phyloP scores from a whole-genome alignment of 2,888 invertebrate genomes.

The Andrena bicolor region DNA sequence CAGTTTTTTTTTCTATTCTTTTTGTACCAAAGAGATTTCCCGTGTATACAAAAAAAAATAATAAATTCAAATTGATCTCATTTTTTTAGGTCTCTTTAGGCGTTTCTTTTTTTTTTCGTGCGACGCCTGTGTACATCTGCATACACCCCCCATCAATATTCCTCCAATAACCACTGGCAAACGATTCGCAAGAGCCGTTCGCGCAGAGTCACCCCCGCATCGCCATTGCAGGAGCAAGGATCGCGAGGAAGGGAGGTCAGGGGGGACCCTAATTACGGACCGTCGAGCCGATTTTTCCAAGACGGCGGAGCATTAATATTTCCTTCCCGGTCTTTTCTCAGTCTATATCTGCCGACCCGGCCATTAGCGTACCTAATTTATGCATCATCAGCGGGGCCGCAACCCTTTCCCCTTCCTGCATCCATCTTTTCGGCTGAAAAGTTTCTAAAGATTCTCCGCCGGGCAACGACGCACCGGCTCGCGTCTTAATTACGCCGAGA shows the following conservation, averaged over 20 bases:
- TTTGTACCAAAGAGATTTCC: too few species aligned
- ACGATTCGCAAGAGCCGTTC: neutral
- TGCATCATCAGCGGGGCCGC: slow-evolving; percentile 80
- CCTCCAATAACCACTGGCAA: neutral
- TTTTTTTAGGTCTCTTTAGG: too few species aligned
- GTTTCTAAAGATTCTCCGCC: slow-evolving; percentile 80
- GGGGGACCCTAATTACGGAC: slow-evolving; percentile 31
- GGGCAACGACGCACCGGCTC: slow-evolving; percentile 35
- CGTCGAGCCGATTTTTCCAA: slow-evolving; percentile 17
- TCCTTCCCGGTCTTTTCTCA: slow-evolving; percentile 73
- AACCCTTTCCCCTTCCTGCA: slow-evolving; percentile 82
- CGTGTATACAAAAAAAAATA: too few species aligned
- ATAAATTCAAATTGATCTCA: too few species aligned
- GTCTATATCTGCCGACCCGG: slow-evolving; percentile 70
- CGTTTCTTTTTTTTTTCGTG: too few species aligned
- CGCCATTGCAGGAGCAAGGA: neutral
- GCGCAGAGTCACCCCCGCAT: neutral
- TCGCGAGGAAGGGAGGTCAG: neutral
- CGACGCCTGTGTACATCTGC: neutral
- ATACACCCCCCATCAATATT: neutral
- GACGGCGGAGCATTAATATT: slow-evolving; percentile 73
- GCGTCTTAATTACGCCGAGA: slow-evolving; percentile 81
- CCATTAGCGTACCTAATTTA: slow-evolving; percentile 84
- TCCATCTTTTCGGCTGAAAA: slow-evolving; percentile 81
- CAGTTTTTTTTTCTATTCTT: too few species aligned